Percentiles rank a stretch among this genome's conserved stretches.
Conservation (phyloP, 1,140 invertebrate species). For the Pseudomyrmex cubaensis region DNA sequence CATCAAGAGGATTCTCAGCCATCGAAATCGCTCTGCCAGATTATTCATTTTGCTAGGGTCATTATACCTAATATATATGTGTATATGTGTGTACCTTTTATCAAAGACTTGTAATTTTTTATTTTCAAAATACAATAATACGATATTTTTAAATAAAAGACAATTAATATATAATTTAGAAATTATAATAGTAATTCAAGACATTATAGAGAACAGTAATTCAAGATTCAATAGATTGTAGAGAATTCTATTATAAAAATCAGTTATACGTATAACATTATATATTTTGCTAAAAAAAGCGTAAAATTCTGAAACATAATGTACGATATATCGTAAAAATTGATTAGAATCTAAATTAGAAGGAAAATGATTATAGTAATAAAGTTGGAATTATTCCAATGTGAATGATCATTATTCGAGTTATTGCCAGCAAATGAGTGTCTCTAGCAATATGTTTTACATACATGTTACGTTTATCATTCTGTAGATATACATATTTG, state of each 20-base stretch:
- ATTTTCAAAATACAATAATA: no score
- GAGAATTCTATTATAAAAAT: no score
- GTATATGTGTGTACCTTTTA: no score
- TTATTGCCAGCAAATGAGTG: constrained; percentile 74
- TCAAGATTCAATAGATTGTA: not conserved
- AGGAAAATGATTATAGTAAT: constrained; percentile 22
- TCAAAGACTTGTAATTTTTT: not conserved
- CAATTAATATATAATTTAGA: not conserved
- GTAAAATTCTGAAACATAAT: not conserved
- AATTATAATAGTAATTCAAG: not conserved
- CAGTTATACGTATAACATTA: not conserved
- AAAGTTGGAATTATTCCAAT: constrained; percentile 77
- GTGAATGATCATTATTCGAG: constrained; percentile 76
- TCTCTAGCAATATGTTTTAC: constrained; percentile 69
- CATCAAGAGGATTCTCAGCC: constrained; percentile 77
- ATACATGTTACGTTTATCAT: constrained; percentile 70
- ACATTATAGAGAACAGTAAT: not conserved
- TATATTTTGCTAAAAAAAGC: not conserved
- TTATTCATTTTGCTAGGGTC: constrained; percentile 74
- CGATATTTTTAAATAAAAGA: no score
- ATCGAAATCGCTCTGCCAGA: constrained; percentile 71
- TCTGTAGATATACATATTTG: constrained; percentile 64
- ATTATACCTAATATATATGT: constrained; percentile 64
- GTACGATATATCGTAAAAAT: constrained; percentile 25
- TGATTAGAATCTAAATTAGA: constrained; percentile 33